Evolutionary conservation across 2,797 vertebrate species (phyloP).

Genomic region (Sebastes oblongus): DNA sequence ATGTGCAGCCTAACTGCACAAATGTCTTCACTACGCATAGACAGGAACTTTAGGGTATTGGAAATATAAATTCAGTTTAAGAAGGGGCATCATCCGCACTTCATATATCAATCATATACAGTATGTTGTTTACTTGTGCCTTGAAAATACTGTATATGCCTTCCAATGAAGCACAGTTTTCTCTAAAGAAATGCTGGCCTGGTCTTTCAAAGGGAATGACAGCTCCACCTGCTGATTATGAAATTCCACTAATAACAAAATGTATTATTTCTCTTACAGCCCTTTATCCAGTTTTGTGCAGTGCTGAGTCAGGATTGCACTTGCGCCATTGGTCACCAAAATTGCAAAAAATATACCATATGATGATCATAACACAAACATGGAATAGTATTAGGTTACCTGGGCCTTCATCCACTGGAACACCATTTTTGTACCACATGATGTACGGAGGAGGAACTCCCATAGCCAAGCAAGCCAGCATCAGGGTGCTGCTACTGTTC

Average conservation of each 20-base stretch:
- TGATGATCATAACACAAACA: neutral
- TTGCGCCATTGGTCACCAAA: neutral
- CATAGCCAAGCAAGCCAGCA: constrained; percentile 81
- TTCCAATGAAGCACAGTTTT: neutral
- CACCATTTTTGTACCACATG: constrained; percentile 87
- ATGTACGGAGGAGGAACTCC: constrained; percentile 86
- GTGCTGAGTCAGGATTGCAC: neutral
- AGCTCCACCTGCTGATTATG: neutral
- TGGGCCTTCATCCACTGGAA: constrained; percentile 82
- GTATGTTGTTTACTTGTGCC: neutral
- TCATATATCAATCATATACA: too few species aligned
- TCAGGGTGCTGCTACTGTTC: constrained; percentile 90
- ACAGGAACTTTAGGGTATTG: neutral
- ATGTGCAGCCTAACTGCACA: neutral
- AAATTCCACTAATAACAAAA: neutral
- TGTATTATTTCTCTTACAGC: neutral
- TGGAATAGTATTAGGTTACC: constrained; percentile 74
- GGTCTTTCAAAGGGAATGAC: neutral
- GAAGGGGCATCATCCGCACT: neutral
- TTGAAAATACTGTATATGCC: neutral
- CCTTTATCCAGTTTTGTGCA: neutral
- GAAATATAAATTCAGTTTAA: neutral
- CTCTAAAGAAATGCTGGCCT: neutral
- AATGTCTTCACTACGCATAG: neutral
- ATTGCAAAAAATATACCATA: neutral